Conservation (phyloP, 2,113 vertebrate species). For the Chloroceryle aenea region DNA sequence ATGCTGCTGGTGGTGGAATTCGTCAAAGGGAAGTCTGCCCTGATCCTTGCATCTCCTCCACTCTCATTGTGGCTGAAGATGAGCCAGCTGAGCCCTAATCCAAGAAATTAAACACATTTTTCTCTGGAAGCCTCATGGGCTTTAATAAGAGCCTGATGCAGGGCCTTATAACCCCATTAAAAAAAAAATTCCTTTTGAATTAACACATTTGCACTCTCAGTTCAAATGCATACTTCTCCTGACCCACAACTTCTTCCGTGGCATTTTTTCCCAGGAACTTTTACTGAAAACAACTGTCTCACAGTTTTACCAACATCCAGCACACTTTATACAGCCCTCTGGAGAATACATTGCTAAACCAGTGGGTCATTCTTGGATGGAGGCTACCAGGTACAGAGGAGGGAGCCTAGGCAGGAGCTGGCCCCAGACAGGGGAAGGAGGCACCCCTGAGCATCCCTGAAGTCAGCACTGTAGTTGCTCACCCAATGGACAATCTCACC, state of each 20-base stretch:
- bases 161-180: not conserved
- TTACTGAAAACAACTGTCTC: not conserved
- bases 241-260: not conserved
- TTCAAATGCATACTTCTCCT: not conserved
- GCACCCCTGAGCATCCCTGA: not conserved
- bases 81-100: not conserved
- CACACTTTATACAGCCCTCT: not conserved
- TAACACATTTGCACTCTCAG: not conserved
- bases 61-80: not conserved
- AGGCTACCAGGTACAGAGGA: not conserved
- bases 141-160: not conserved
- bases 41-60: accelerated
- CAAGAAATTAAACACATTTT: not conserved
- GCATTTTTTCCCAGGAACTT: not conserved
- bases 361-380: not conserved
- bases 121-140: not conserved
- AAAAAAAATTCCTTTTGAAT: not conserved
- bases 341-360: not conserved
- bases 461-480: accelerated
- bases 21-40: not conserved
- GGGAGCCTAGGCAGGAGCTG: not conserved
- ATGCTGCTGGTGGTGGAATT: not conserved
- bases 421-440: not conserved
- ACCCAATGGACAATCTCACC: not conserved
- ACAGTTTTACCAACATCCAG: not conserved